Evolutionary conservation across 2,888 invertebrate genomes (phyloP), one percentile per base, ranked within the genome.

Genomic region (Cryptocheilus praepositus): DNA sequence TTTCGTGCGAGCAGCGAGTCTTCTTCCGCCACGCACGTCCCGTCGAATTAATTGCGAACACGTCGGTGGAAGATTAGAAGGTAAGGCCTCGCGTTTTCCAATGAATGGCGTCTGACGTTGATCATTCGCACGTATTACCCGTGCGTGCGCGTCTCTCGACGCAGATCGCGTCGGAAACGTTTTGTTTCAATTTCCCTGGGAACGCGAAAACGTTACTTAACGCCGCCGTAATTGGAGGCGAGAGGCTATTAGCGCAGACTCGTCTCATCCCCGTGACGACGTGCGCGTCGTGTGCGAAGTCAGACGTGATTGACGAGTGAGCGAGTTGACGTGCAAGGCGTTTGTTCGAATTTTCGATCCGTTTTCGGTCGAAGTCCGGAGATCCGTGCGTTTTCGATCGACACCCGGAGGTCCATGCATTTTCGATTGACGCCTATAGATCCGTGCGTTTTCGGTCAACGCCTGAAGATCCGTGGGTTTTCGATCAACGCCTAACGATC

Each of bases 21-120:
- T 36, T 7, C 8, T 36, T 36, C 36, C 8, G 1, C 11, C 36
- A n/a, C n/a, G n/a, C n/a, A n/a, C n/a, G 21, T 55, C 13, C 16
- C 60, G 56, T 22, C 19, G 57, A 67, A 70, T 67, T 59, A 56
- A 62, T 66, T 49, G 55, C 36, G 44, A 54, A 8, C 19, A 19
- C 28, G n/a, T 18, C 61, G 22, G 36, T 11, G 8, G 36, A 4
- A 36, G 36, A 55, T 58, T 43, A 57, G 13, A 45, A 19, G 45
- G 43, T 19, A 7, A 43, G 19, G 3, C 13, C n/a, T 19, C 18
- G 18, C 43, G 4, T n/a, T 56, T 56, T 36, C 55, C 19, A 28
- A 52, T 19, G 52, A 22, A 52, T 52, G 15, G 52, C 3, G 36
- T 11, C 36, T 36, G 36, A 36, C 36, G 36, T 36, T 36, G 36